A percentile compares a stretch with the other conserved stretches of the same genome.
phyloP scores from a whole-genome alignment of 2,113 vertebrate genomes.

The Xenopus borealis region DNA sequence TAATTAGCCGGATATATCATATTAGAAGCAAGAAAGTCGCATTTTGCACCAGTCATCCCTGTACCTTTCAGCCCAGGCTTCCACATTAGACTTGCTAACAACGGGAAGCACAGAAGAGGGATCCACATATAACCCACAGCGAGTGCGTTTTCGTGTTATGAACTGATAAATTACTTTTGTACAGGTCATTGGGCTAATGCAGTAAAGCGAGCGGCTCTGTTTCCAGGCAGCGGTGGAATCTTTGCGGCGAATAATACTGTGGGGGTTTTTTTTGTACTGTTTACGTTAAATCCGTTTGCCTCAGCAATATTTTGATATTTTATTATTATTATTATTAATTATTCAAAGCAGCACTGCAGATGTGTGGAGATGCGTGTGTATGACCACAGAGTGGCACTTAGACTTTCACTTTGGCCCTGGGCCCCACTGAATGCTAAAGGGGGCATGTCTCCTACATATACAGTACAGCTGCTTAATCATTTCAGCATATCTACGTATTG shows the following conservation, averaged over 20 bases:
- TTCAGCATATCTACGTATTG: too few species aligned
- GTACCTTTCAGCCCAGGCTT: neutral
- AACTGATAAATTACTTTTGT: constrained; percentile 15
- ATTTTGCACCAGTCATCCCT: neutral
- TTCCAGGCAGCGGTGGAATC: constrained; percentile 1
- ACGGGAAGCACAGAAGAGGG: neutral
- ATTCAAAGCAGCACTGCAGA: constrained; percentile 27
- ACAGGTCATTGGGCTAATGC: constrained; percentile 26
- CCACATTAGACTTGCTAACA: neutral
- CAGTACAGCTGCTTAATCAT: too few species aligned
- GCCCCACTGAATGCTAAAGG: too few species aligned
- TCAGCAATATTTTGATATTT: constrained; percentile 30
- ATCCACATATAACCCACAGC: neutral
- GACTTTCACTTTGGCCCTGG: too few species aligned
- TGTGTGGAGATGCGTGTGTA: too few species aligned
- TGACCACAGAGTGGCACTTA: too few species aligned
- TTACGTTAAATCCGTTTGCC: constrained; percentile 28
- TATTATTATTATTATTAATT: constrained; percentile 23
- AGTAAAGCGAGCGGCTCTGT: neutral
- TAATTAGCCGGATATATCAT: constrained; percentile 33
- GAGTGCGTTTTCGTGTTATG: neutral
- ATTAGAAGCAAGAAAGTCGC: neutral
- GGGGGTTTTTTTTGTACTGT: neutral
- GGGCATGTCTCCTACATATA: too few species aligned
- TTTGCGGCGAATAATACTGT: neutral